Evolutionary conservation across 2,888 invertebrate species (phyloP).

Genomic region (Frankliniella fusca): DNA sequence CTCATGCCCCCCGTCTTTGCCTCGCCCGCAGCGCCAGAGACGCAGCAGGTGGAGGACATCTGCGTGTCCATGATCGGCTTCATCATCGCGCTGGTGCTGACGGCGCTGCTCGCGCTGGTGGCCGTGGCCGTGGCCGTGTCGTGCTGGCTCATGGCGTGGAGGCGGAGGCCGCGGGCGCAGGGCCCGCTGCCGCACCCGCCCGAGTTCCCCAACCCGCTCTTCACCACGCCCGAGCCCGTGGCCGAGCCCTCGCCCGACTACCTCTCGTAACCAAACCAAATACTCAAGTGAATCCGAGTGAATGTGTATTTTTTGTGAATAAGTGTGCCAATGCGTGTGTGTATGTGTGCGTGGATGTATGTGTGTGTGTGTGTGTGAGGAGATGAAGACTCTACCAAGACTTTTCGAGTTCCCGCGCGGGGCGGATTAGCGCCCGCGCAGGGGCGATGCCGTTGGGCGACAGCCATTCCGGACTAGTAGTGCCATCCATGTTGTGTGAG

Average conservation of each 20-base stretch:
- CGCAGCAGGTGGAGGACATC: conserved; percentile 67
- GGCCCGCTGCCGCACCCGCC: conserved; percentile 92
- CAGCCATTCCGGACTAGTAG: conserved; percentile 8
- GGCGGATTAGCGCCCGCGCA: background rate
- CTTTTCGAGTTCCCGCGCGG: background rate
- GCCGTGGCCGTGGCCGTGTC: conserved; percentile 92
- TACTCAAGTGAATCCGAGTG: conserved; percentile 30
- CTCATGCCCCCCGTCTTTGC: conserved; percentile 16
- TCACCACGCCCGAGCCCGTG: conserved; percentile 75
- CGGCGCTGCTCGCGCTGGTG: conserved; percentile 83
- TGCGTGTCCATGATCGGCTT: conserved; percentile 92
- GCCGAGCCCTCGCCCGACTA: conserved; percentile 81
- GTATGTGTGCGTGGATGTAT: background rate
- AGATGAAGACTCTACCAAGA: conserved; percentile 17
- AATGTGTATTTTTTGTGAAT: background rate
- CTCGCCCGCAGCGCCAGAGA: conserved; percentile 40
- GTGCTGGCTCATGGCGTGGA: conserved; percentile 92
- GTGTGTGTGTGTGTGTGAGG: background rate
- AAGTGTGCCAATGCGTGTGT: background rate
- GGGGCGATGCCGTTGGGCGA: conserved; percentile 22
- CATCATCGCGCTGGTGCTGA: conserved; percentile 86
- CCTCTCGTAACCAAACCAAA: conserved; percentile 46
- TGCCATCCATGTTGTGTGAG: conserved; percentile 1
- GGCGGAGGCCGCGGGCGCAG: conserved; percentile 78
- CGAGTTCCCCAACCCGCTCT: conserved; percentile 91